A percentile compares a stretch with the other conserved stretches of the same genome.
These are phyloP conservation scores for Ammodytes dubius DNA, from an alignment of 2,113 vertebrate species.

Conservation along the genomic window DNA sequence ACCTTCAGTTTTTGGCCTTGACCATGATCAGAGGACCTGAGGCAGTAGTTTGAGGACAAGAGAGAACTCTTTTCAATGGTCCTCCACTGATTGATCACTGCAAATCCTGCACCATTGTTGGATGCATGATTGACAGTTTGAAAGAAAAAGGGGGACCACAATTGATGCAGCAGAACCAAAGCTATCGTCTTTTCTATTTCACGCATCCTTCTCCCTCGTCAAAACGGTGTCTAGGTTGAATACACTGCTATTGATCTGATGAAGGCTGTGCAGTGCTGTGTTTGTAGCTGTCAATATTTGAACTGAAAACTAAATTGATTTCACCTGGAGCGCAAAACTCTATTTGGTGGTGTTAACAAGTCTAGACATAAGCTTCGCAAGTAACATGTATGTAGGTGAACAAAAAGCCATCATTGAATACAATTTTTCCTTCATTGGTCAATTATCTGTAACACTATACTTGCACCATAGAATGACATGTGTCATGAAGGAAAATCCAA, in stretches of 20 bases:
- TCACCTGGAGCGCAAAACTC: not conserved
- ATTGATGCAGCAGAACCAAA: not conserved
- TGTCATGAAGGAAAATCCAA: conserved; percentile 3
- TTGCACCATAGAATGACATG: not conserved
- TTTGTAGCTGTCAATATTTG: not conserved
- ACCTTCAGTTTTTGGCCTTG: not conserved
- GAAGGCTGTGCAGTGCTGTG: not conserved
- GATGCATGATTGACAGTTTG: not conserved
- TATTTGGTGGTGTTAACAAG: too few species aligned
- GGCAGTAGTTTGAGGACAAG: not conserved
- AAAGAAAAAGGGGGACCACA: not conserved
- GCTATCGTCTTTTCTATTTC: not conserved
- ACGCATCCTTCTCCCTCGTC: not conserved
- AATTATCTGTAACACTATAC: not conserved
- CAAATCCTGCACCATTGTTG: not conserved
- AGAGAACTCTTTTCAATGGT: not conserved
- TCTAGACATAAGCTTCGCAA: not conserved
- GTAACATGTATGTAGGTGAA: not conserved
- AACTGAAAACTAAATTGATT: not conserved
- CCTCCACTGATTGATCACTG: not conserved
- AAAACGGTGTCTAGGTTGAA: not conserved
- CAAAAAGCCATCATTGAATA: not conserved
- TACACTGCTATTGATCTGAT: not conserved
- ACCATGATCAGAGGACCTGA: not conserved
- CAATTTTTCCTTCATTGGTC: not conserved